phyloP scores from a whole-genome alignment of 64 coral and sea anemone genomes.

The Acropora tenuis region DNA sequence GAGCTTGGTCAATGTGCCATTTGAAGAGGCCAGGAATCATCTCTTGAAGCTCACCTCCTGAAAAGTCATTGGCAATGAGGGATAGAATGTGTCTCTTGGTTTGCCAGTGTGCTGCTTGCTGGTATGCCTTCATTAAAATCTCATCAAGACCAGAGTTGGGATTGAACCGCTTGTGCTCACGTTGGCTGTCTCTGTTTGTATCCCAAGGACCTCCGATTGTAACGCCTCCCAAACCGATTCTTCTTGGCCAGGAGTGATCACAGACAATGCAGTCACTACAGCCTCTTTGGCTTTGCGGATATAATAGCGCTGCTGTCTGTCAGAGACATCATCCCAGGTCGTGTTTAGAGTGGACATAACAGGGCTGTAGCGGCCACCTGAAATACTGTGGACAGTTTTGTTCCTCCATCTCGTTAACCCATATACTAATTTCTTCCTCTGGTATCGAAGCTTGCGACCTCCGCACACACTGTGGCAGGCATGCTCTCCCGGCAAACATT shows the following conservation, averaged over 20 bases:
- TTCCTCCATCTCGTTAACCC: too few species aligned
- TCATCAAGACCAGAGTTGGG: not conserved
- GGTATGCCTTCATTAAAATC: not conserved
- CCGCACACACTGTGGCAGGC: too few species aligned
- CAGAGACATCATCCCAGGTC: conserved; percentile 16
- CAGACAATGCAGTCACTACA: conserved; percentile 20
- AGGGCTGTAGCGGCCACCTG: conserved; percentile 52
- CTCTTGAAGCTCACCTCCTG: not conserved
- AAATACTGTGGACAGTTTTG: not conserved
- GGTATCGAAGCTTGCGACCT: too few species aligned
- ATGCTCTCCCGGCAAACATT: too few species aligned
- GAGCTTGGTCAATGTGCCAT: conserved; percentile 20
- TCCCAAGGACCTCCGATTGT: conserved; percentile 11
- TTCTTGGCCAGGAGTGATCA: conserved; percentile 36
- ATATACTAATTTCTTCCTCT: too few species aligned
- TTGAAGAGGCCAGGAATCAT: conserved; percentile 36
- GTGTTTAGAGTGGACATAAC: conserved; percentile 59
- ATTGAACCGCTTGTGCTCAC: conserved; percentile 39
- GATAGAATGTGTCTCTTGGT: conserved; percentile 36
- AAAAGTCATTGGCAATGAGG: conserved; percentile 36
- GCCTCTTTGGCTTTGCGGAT: conserved; percentile 44
- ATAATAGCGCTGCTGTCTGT: conserved; percentile 49
- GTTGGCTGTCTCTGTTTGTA: not conserved
- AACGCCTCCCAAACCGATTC: conserved; percentile 5
- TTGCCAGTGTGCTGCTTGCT: not conserved